These are phyloP conservation scores for Plutella xylostella DNA, from an alignment of 2,888 invertebrate species.

Conservation along the genomic window DNA sequence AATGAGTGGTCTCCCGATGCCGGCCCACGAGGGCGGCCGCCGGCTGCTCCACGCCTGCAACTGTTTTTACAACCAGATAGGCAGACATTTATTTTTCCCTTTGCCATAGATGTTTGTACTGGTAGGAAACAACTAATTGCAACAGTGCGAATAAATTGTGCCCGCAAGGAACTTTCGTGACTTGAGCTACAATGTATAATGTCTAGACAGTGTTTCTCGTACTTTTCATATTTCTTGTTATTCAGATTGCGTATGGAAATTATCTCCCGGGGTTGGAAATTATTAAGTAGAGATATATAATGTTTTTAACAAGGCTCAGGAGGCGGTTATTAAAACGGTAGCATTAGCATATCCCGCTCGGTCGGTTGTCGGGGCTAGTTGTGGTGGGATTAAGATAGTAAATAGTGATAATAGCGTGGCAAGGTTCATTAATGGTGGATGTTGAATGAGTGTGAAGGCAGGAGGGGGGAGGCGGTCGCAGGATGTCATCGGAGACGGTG, in stretches of 20 bases:
- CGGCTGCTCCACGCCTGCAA: not conserved
- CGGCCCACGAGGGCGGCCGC: not conserved
- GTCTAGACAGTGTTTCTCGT: conserved; percentile 1
- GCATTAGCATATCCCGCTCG: conserved; percentile 5
- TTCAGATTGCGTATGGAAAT: conserved; percentile 4
- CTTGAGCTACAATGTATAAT: not conserved
- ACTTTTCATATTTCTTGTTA: conserved; percentile 6
- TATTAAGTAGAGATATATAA: conserved; percentile 3
- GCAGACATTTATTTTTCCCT: not conserved
- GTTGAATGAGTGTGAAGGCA: not conserved
- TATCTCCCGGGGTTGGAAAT: not conserved
- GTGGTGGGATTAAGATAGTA: conserved; percentile 4
- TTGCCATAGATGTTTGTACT: not conserved
- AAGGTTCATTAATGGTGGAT: not conserved
- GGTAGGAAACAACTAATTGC: conserved; percentile 24
- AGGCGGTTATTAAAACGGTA: conserved; percentile 6
- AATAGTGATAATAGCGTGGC: not conserved
- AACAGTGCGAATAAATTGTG: conserved; percentile 25
- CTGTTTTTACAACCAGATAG: conserved; percentile 1
- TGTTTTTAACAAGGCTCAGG: not conserved
- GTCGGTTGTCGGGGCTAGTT: conserved; percentile 1
- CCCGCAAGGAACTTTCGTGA: conserved; percentile 16
- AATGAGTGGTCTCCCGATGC: conserved; percentile 26
- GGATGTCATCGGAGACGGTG: conserved; percentile 23
- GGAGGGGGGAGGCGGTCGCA: conserved; percentile 8